Conservation (phyloP, 2,113 vertebrate species). For the Megaleporinus macrocephalus region DNA sequence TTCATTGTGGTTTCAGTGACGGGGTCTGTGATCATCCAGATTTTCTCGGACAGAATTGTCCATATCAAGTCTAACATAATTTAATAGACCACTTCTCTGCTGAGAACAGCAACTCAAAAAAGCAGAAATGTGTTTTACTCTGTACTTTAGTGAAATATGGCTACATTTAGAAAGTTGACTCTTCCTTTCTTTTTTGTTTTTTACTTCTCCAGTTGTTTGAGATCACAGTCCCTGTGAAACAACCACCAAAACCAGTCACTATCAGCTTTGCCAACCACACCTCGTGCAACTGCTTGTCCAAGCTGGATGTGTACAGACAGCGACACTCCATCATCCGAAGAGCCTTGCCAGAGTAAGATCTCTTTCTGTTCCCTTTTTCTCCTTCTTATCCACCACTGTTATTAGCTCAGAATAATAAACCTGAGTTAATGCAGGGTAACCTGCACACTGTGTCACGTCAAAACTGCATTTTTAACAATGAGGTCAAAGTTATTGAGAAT, state of each 20-base stretch:
- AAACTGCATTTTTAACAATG: neutral
- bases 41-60: neutral
- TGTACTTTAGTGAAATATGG: neutral
- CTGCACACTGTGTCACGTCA: too few relatives aligned
- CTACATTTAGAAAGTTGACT: conserved; percentile 10
- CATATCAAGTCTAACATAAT: neutral
- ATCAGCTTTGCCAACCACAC: conserved; percentile 98
- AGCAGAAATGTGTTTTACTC: neutral
- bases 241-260: conserved; percentile 91
- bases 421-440: too few relatives aligned
- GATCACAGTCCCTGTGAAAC: conserved; percentile 92
- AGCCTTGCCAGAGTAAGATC: conserved; percentile 90
- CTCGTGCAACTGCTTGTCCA: conserved; percentile 94
- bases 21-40: neutral
- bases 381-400: neutral
- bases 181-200: conserved; percentile 31
- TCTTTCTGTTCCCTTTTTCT: conserved; percentile 13
- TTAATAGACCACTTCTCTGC: neutral
- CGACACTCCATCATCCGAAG: conserved; percentile 95
- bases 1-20: neutral
- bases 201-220: conserved; percentile 86
- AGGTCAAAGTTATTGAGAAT: neutral
- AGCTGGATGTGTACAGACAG: conserved; percentile 93
- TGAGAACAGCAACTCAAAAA: neutral
- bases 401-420: neutral